Evolutionary conservation across 64 coral and sea anemone species (phyloP), one percentile per base, ranked within the genome.

Genomic region (Orbicella faveolata): DNA sequence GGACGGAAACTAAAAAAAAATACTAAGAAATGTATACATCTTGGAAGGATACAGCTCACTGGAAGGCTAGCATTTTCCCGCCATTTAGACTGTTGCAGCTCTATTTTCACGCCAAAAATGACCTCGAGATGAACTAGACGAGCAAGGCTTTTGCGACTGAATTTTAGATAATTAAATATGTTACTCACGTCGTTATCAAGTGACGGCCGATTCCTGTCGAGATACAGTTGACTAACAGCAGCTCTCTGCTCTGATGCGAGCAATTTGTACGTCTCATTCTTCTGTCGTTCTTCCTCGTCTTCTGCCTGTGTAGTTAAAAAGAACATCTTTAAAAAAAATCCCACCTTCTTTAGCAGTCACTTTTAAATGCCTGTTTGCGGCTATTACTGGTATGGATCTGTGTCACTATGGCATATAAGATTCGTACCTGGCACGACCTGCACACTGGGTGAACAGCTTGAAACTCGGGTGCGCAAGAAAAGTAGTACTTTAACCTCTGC

Each of bases 401-500:
- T 12, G 30, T 26, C 37, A 54, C 18, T 25, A 54, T 20, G 39
- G 19, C 8, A 10, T 16, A 57, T n/a, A 51, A 68, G 11, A 48
- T 6, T 16, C 54, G 73, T 96, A 96, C 95, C 93, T 89, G 87
- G 30, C 97, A 99, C 33, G 84, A 20, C 54, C 51, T 76, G 57
- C 97, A 99, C 26, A 90, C 52, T 18, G 88, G 66, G n/a, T 93
- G 92, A 39, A 63, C 26, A 33, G 33, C 88, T 52, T 25, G 30
- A 81, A 99, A 99, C 61, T 95, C 91, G 16, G 70, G 82, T 6
- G 94, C 88, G 6, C 37, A 61, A 19, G 88, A 80, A 63, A 99
- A 99, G 25, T 99, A 99, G 19, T 88, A 90, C 12, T 87, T 76
- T 18, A 99, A 77, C 54, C 94, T 88, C 80, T 87, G 75, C 97